Base-by-base conservation (phyloP, 2,797 vertebrate species). In the Sebastes nivosus region DNA sequence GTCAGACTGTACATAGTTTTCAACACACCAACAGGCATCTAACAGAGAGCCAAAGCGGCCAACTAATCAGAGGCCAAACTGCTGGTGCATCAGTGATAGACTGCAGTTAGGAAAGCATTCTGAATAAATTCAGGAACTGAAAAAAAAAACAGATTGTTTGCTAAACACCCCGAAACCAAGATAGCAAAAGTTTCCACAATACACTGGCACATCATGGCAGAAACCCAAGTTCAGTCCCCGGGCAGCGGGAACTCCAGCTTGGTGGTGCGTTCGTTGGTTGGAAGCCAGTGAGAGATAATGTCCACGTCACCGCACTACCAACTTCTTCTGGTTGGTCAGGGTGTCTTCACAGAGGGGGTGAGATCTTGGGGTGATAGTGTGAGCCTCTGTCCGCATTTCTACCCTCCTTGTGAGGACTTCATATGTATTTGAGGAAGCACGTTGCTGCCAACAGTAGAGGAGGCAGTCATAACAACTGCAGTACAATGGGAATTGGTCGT, bases 11-110 rank as follows among this genome's bases (percentile, higher is more conserved):
- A 72, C 8, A 68, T 57, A n/a, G 67, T 42, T 81, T 81, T 73
- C 52, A 84, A 71, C 82, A 78, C 8, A 2, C 72, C 57, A 55
- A 7, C 3, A 81, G 60, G 77, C 52, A 59, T 81, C 22, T 75
- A 46, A 66, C 1, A 10, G 18, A 61, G 59, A 81, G 81, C 74
- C 24, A 76, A 65, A 54, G 25, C 78, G 63, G 75, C 72, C 75
- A 68, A 81, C 83, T 75, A 79, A 75, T 86, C 76, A 78, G 22
- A 75, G 74, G 76, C 72, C 66, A 84, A 83, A 66, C 74, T 82
- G 42, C 52, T 63, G 36, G 36, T 71, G 42, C 59, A n/a, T 72
- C 72, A 36, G 61, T 50, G 29, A 78, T 72, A 46, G 29, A 58
- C 46, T 27, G 30, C 5, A 55, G 63, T 63, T 63, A 24, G 6